phyloP scores from a whole-genome alignment of 1,140 invertebrate genomes.

The Cyclargus thomasi region DNA sequence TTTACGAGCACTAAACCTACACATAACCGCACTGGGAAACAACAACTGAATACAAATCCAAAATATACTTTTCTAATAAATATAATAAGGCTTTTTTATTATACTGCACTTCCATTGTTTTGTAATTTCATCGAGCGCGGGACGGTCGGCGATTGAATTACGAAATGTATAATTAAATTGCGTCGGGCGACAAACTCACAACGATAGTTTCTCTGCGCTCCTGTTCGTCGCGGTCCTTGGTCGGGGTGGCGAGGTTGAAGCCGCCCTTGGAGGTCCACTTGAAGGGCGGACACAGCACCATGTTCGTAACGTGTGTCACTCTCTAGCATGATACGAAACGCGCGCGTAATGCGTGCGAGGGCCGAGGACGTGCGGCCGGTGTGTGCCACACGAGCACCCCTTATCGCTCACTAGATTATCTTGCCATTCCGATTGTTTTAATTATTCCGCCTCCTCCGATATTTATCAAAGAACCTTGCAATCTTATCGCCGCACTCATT shows the following conservation, averaged over 20 bases:
- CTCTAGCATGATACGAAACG: slow-evolving; percentile 21
- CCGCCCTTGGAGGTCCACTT: slow-evolving; percentile 55
- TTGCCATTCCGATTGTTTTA: slow-evolving; percentile 67
- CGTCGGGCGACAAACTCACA: slow-evolving; percentile 37
- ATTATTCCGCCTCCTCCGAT: slow-evolving; percentile 64
- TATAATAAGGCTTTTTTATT: slow-evolving; percentile 9
- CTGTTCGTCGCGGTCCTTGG: slow-evolving; percentile 23
- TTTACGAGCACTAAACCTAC: background rate
- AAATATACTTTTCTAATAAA: background rate
- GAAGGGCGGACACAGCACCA: slow-evolving; percentile 70
- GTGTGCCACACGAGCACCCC: slow-evolving; percentile 39
- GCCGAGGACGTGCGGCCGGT: slow-evolving; percentile 39
- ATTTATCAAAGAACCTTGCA: slow-evolving; percentile 58
- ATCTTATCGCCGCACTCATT: slow-evolving; percentile 65
- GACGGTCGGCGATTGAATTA: background rate
- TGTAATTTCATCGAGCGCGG: background rate
- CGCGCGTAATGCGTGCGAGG: slow-evolving; percentile 31
- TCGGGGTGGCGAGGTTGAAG: slow-evolving; percentile 45
- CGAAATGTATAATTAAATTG: background rate
- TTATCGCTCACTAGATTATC: slow-evolving; percentile 67
- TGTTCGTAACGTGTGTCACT: slow-evolving; percentile 26
- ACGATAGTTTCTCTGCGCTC: slow-evolving; percentile 47
- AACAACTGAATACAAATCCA: background rate
- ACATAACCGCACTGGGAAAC: background rate
- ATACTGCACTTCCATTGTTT: slow-evolving; percentile 1